Evolutionary conservation across 2,797 vertebrate genomes (phyloP).

Genomic region (Tapirus indicus): DNA sequence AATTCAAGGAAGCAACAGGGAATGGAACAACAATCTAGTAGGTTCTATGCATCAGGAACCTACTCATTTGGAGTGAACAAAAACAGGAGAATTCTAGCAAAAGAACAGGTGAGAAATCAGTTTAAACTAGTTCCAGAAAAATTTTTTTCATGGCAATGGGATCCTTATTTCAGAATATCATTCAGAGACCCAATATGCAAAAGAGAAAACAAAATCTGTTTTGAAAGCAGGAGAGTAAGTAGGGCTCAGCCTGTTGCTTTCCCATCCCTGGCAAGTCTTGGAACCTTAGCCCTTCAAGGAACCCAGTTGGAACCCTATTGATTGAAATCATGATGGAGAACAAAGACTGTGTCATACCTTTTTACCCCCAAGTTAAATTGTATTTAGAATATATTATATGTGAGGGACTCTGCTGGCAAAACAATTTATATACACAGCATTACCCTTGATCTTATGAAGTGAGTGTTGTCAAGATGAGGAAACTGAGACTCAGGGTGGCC

Average conservation of each 20-base stretch:
- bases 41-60: neutral
- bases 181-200: neutral
- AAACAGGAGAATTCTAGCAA: neutral
- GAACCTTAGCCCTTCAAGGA: neutral
- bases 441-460: neutral
- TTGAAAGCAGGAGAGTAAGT: neutral
- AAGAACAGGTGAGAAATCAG: neutral
- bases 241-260: neutral
- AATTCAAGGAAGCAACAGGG: neutral
- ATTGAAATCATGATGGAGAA: neutral
- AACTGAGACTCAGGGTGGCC: neutral
- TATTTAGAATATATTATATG: neutral
- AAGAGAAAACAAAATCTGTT: neutral
- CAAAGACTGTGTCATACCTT: neutral
- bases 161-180: constrained; percentile 12
- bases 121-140: neutral
- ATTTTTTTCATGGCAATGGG: neutral
- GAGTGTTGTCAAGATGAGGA: neutral
- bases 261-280: neutral
- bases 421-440: neutral
- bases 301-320: neutral
- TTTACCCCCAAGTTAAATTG: neutral
- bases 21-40: neutral
- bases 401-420: neutral
- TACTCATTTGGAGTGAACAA: neutral